Base-by-base conservation (phyloP, 2,888 invertebrate genomes). In the Synergus itoensis region DNA sequence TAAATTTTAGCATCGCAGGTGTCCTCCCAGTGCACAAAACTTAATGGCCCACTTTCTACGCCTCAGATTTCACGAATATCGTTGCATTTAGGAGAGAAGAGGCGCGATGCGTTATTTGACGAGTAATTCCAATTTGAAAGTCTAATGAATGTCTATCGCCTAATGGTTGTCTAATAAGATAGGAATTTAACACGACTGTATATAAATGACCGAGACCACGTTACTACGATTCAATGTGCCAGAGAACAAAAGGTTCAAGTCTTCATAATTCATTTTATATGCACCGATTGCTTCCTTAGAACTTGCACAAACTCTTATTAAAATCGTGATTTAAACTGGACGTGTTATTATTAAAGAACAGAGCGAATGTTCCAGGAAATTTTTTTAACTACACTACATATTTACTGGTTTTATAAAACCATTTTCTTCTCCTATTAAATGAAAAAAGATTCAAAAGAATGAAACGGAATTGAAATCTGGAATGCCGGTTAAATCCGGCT, bases 1-100 rank as follows among this genome's bases (percentile, higher is more conserved):
- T 75, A 80, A 79, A 81, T 79, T 80, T 81, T 83, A 82, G 83
- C 36, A 73, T 36, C 77, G 83, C 83, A 83, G 82, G 83, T 83
- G 84, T 83, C 78, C 28, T 48, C 73, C 11, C 12, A 28, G 45
- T 9, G 21, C 21, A 28, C 21, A 45, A 69, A 69, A 73, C n/a
- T 48, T 73, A 73, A 69, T 36, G 73, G 48, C 73, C 73, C 53
- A 73, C 48, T 73, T 73, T 73, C 73, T 36, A 73, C 48, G 53
- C n/a, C 14, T 73, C 36, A 28, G 16, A 48, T 73, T 73, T 73
- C 48, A 48, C n/a, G 48, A 73, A 73, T 73, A 12, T 73, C 65
- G n/a, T 9, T 65, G 40, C 40, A 65, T 43, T 65, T 65, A 43
- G 65, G 11, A 11, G 41, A n/a, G 41, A 65, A 18, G 41, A 18